Evolutionary conservation across 2,797 vertebrate genomes (phyloP).

Genomic region (Lycodopsis pacificus): DNA sequence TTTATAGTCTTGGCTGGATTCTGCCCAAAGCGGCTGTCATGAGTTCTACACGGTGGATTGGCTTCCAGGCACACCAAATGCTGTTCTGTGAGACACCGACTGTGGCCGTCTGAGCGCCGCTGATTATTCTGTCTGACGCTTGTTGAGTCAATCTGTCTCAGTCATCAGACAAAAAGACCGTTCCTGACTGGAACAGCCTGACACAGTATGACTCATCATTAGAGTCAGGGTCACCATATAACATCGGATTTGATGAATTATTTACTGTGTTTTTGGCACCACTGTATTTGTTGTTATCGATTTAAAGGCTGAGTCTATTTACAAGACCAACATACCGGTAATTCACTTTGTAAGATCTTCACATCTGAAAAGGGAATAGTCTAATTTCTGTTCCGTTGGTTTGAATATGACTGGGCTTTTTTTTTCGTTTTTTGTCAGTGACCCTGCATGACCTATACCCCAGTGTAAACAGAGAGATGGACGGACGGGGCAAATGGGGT

Average conservation of each 20-base stretch:
- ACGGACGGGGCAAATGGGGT: slow-evolving; percentile 21
- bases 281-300: neutral
- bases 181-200: slow-evolving; percentile 17
- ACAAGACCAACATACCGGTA: neutral
- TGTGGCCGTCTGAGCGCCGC: slow-evolving; percentile 28
- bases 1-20: slow-evolving; percentile 10
- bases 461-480: slow-evolving; percentile 16
- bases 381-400: neutral
- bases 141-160: slow-evolving; percentile 54
- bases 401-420: neutral
- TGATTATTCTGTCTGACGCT: slow-evolving; percentile 47
- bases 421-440: neutral
- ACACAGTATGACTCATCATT: slow-evolving; percentile 18
- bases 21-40: slow-evolving; percentile 28
- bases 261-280: neutral
- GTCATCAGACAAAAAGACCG: slow-evolving; percentile 10
- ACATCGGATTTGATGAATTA: neutral
- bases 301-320: neutral
- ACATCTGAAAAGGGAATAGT: neutral
- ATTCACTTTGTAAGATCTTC: neutral
- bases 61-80: slow-evolving; percentile 44
- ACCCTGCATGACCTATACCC: neutral
- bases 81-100: slow-evolving; percentile 44
- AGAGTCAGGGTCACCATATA: neutral
- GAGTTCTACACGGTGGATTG: slow-evolving; percentile 26